phyloP scores from a whole-genome alignment of 2,797 vertebrate species.

The Gallinago stenura region DNA sequence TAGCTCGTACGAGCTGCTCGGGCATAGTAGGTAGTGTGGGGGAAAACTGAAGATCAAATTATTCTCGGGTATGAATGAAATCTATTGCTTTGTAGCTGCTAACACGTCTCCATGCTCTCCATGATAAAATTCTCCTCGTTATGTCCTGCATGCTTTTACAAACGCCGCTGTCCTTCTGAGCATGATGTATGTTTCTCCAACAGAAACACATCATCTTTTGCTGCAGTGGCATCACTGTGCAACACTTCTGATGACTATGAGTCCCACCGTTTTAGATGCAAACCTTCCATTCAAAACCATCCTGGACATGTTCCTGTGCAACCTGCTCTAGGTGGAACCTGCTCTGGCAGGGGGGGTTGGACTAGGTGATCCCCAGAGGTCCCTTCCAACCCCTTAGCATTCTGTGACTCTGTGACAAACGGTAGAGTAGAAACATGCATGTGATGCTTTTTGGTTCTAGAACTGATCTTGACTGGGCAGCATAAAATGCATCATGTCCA shows the following conservation, averaged over 20 bases:
- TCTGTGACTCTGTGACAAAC: neutral
- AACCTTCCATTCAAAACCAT: neutral
- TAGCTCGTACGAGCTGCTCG: constrained; percentile 32
- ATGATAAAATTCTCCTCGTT: neutral
- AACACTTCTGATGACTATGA: neutral
- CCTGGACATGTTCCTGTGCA: too few relatives aligned
- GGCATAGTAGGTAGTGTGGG: neutral
- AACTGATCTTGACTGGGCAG: constrained; percentile 27
- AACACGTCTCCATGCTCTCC: neutral
- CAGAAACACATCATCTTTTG: constrained; percentile 5
- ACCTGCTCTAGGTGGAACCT: too few relatives aligned
- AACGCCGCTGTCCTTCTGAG: neutral
- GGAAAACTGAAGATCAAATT: constrained; percentile 43
- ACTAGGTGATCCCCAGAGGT: too few relatives aligned
- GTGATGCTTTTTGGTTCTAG: neutral
- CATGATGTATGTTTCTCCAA: neutral
- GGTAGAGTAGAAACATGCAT: neutral
- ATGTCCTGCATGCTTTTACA: neutral
- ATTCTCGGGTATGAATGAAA: constrained; percentile 49
- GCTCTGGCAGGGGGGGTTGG: too few relatives aligned
- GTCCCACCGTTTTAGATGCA: neutral
- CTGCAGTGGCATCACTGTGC: neutral
- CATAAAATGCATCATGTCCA: neutral
- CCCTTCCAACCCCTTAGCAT: too few relatives aligned
- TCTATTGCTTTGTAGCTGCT: neutral